Evolutionary conservation across 2,888 invertebrate species (phyloP).

Genomic region (Lasioglossum lativentre): DNA sequence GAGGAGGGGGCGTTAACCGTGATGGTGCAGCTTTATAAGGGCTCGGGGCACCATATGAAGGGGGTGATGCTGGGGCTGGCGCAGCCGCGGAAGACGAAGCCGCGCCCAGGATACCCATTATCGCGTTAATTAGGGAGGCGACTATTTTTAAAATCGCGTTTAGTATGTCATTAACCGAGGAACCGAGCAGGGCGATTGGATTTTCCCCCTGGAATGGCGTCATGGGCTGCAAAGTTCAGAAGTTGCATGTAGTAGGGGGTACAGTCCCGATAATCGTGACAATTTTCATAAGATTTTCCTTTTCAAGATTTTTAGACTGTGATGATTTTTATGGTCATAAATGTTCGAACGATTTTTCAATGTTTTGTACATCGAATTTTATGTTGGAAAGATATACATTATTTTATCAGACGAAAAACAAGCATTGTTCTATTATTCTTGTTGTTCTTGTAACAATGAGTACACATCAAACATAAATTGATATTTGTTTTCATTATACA

Average conservation of each 20-base stretch:
- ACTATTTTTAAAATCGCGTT: slow-evolving; percentile 76
- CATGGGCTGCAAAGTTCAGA: slow-evolving; percentile 50
- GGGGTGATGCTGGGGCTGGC: slow-evolving; percentile 34
- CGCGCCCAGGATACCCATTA: slow-evolving; percentile 77
- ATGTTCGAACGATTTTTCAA: background rate
- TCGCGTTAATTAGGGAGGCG: slow-evolving; percentile 74
- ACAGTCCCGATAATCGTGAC: background rate
- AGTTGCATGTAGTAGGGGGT: slow-evolving; percentile 13
- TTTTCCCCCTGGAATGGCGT: slow-evolving; percentile 62
- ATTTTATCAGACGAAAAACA: background rate
- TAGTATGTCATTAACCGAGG: slow-evolving; percentile 78
- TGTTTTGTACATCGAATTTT: background rate
- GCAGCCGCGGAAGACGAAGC: slow-evolving; percentile 64
- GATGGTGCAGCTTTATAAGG: slow-evolving; percentile 26
- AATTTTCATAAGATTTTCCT: background rate
- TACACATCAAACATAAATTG: background rate
- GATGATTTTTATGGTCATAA: background rate
- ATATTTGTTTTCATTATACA: background rate
- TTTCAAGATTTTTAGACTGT: background rate
- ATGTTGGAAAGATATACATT: background rate
- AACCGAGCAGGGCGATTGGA: slow-evolving; percentile 72
- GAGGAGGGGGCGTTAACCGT: background rate
- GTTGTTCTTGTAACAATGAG: background rate
- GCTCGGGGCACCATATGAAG: slow-evolving; percentile 71
- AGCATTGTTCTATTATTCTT: background rate